Evolutionary conservation across 2,888 invertebrate species (phyloP).

Genomic region (Panzeria rudis): DNA sequence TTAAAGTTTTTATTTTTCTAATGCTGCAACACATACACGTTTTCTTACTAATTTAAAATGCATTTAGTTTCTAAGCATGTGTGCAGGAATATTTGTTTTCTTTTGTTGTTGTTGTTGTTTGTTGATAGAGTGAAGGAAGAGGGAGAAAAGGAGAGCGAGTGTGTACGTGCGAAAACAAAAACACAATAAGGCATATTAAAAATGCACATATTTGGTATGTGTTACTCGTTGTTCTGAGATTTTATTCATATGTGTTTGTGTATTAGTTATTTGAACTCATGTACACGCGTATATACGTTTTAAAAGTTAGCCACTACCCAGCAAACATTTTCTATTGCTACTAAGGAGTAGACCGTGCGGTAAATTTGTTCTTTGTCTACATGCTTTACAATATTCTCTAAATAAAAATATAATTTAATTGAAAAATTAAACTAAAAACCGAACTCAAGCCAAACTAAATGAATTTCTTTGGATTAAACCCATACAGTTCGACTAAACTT

Average conservation of each 20-base stretch:
- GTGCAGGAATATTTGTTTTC: background rate
- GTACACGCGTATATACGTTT: background rate
- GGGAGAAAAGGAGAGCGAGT: background rate
- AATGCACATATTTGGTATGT: constrained; percentile 9
- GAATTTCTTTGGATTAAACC: no score
- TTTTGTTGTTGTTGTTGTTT: background rate
- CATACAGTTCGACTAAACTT: no score
- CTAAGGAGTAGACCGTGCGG: background rate
- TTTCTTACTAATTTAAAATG: constrained; percentile 37
- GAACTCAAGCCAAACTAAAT: no score
- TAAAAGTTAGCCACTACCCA: background rate
- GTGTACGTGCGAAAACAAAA: background rate
- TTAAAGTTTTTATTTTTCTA: constrained; percentile 8
- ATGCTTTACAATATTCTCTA: no score
- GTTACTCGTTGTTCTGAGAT: background rate
- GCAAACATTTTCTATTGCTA: background rate
- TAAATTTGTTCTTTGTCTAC: no score
- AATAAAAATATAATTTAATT: no score
- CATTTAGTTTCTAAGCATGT: constrained; percentile 39
- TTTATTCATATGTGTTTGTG: background rate
- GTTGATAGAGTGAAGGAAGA: background rate
- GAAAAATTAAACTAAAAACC: no score
- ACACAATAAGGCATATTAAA: background rate
- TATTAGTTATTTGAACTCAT: background rate
- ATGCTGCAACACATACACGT: background rate